Evolutionary conservation across 2,888 invertebrate genomes (phyloP).

Genomic region (Drosophila melanocephala): DNA sequence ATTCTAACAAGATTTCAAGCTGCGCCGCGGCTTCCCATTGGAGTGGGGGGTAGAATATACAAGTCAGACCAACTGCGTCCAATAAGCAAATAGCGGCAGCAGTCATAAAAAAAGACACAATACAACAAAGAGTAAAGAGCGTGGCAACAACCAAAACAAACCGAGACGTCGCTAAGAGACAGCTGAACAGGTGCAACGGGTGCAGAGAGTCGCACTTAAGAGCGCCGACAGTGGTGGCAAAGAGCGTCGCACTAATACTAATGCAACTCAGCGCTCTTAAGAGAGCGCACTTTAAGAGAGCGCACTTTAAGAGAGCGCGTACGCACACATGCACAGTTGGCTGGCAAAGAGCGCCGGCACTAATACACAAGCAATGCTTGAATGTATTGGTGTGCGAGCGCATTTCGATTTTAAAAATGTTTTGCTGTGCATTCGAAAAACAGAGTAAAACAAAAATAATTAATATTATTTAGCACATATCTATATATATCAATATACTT

Average conservation of each 20-base stretch:
- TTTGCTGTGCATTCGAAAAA: neutral
- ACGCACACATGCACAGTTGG: conserved; percentile 56
- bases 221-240: conserved; percentile 3
- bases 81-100: conserved; percentile 73
- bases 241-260: conserved; percentile 66
- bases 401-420: conserved; percentile 12
- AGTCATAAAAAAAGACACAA: neutral
- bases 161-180: conserved; percentile 37
- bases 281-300: conserved; percentile 53
- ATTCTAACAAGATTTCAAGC: conserved; percentile 82
- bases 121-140: conserved; percentile 37
- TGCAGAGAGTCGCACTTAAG: neutral
- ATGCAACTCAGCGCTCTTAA: conserved; percentile 49
- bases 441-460: neutral
- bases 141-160: conserved; percentile 34
- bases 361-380: conserved; percentile 24
- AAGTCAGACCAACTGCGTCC: conserved; percentile 42
- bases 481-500: neutral
- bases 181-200: conserved; percentile 51
- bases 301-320: conserved; percentile 44
- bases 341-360: conserved; percentile 55
- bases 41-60: conserved; percentile 11
- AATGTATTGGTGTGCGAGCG: conserved; percentile 60
- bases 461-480: neutral
- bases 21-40: conserved; percentile 49